phyloP scores from a whole-genome alignment of 2,888 invertebrate genomes.

The Eubasilissa splendida region DNA sequence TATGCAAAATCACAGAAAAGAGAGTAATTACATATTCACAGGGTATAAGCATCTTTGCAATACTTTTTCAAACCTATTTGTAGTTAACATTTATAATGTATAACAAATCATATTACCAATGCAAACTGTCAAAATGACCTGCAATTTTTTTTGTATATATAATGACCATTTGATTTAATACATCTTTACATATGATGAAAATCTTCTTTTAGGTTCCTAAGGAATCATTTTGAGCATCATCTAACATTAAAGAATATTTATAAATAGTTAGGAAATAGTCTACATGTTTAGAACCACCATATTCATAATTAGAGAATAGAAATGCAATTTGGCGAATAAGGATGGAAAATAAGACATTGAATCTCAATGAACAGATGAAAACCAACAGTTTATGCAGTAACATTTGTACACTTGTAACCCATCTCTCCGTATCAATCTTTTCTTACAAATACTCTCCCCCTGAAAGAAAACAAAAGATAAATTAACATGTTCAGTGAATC shows the following conservation, averaged over 20 bases:
- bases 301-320: conserved; percentile 19
- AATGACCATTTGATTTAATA: not conserved
- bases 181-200: conserved; percentile 26
- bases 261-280: conserved; percentile 43
- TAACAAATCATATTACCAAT: no score
- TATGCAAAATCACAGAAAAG: conserved; percentile 70
- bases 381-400: conserved; percentile 17
- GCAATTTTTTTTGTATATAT: no score
- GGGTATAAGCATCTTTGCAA: conserved; percentile 54
- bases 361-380: conserved; percentile 4
- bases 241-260: conserved; percentile 39
- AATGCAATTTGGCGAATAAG: conserved; percentile 21
- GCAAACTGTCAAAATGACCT: no score
- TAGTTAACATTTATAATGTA: no score
- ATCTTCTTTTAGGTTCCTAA: conserved; percentile 16
- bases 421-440: conserved; percentile 77
- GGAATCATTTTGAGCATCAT: conserved; percentile 30
- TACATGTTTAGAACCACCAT: conserved; percentile 5
- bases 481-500: no score
- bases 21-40: conserved; percentile 73
- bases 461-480: conserved; percentile 66
- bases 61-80: no score
- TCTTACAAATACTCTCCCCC: conserved; percentile 90
- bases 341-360: conserved; percentile 6
- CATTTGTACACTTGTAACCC: conserved; percentile 57